Evolutionary conservation across 2,888 invertebrate genomes (phyloP), one percentile per base, ranked within the genome.

Genomic region (Bombyx huttoni): DNA sequence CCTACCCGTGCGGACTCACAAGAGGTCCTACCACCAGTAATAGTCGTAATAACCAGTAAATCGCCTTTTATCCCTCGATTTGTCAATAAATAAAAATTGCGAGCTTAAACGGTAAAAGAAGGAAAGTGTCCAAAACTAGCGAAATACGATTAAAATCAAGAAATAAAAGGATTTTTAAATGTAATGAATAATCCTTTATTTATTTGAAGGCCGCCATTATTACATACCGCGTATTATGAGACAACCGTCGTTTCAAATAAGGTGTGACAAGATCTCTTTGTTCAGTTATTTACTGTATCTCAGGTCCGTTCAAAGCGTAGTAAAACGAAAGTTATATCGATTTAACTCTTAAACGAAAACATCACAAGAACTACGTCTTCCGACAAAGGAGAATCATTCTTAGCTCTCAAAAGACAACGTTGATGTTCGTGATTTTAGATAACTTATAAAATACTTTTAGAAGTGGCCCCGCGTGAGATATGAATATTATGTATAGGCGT

Each of bases 251-350:
- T 64, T 65, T 78, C 74, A 76, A 81, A 88, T 76, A 81, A 79
- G 83, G 78, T 78, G 81, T 71, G 86, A 88, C 87, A 70, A 73
- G 73, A 60, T 67, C 68, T 64, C 78, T 80, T 85, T 84, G 84
- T 86, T 71, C 58, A 51, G 64, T 78, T 78, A 86, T 87, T 86
- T 88, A 86, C 87, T 76, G 65, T 65, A 62, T 66, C 68, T 73
- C 69, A 69, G 73, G 77, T 80, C 75, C 76, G 75, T 79, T 78
- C 82, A 75, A 73, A 72, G 69, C 75, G 81, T 78, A 79, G 74
- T 87, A 81, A 85, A 86, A 81, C 75, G 72, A 81, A 78, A 84
- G 84, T 85, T 81, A 84, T 85, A 78, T 78, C 77, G 68, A 69
- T 67, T 66, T 58, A 55, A 13, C 50, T 47, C 52, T n/a, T n/a